A percentile compares a stretch with the other conserved stretches of the same genome.
Conservation (phyloP, 2,888 invertebrate species). For the Periphyllus acericola region DNA sequence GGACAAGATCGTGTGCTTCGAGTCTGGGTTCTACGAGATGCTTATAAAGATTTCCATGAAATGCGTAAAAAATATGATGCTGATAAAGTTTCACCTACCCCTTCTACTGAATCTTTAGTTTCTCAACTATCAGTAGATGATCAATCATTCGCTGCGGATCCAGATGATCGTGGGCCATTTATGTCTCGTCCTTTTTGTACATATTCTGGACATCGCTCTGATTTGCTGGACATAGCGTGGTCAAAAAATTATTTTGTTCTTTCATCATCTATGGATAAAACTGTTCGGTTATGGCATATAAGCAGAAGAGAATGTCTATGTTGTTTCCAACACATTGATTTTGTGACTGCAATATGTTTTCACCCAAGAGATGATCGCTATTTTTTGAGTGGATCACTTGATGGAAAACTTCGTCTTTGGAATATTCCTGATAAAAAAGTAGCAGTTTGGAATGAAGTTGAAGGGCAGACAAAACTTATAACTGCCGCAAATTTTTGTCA, state of each 20-base stretch:
- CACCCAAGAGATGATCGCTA: slow-evolving; percentile 92
- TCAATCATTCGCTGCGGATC: slow-evolving; percentile 68
- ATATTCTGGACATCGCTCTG: slow-evolving; percentile 94
- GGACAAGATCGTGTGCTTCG: slow-evolving; percentile 94
- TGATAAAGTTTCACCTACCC: slow-evolving; percentile 91
- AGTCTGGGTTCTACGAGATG: slow-evolving; percentile 94
- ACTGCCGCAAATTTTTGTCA: slow-evolving; percentile 95
- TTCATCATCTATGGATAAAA: slow-evolving; percentile 99
- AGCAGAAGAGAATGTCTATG: slow-evolving; percentile 96
- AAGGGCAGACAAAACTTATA: slow-evolving; percentile 92
- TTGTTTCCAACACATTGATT: slow-evolving; percentile 99
- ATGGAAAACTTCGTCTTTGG: slow-evolving; percentile 98
- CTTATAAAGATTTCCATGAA: slow-evolving; percentile 91
- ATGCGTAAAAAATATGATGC: slow-evolving; percentile 95
- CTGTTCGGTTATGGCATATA: slow-evolving; percentile 97
- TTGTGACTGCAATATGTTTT: slow-evolving; percentile 98
- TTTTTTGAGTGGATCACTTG: slow-evolving; percentile 96
- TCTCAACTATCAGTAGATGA: slow-evolving; percentile 79
- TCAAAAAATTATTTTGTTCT: slow-evolving; percentile 98
- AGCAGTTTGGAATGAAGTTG: slow-evolving; percentile 96
- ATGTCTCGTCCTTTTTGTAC: slow-evolving; percentile 91
- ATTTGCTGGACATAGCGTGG: slow-evolving; percentile 97
- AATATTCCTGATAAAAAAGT: slow-evolving; percentile 99
- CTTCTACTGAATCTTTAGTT: slow-evolving; percentile 90
- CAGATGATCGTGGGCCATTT: slow-evolving; percentile 76